Percentiles rank a stretch among this genome's conserved stretches.
Evolutionary conservation across 2,888 invertebrate species (phyloP).

Genomic region (Drosophila mimica): DNA sequence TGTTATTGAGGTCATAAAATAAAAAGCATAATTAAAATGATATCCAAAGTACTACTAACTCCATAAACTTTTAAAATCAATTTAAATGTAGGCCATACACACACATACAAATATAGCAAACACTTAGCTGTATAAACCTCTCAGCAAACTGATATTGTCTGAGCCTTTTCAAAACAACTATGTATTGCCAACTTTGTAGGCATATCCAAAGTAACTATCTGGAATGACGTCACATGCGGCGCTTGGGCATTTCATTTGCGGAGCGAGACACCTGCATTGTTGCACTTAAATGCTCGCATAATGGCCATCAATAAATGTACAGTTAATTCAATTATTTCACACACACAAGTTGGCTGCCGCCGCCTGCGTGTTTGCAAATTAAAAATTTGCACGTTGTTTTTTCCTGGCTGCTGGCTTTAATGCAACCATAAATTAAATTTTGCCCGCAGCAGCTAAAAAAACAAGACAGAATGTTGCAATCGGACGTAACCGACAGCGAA

Average conservation of each 20-base stretch:
- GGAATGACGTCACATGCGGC: neutral
- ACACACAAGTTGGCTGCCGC: conserved; percentile 1
- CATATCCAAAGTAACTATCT: neutral
- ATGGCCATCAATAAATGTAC: conserved; percentile 47
- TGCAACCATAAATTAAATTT: conserved; percentile 40
- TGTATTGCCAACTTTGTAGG: neutral
- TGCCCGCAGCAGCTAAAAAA: conserved; percentile 21
- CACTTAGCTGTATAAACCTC: neutral
- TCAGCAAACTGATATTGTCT: neutral
- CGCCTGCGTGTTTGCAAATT: conserved; percentile 29
- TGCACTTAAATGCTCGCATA: conserved; percentile 36
- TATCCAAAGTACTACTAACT: conserved; percentile 3
- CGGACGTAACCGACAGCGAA: too few species aligned
- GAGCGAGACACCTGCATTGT: conserved; percentile 1
- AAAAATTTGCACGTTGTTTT: conserved; percentile 46
- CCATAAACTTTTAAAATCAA: conserved; percentile 17
- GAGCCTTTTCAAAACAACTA: neutral
- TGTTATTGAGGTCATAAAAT: conserved; percentile 38
- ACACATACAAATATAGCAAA: neutral
- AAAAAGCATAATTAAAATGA: conserved; percentile 51
- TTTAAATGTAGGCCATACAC: neutral
- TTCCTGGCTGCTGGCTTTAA: conserved; percentile 23
- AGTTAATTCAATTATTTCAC: conserved; percentile 50
- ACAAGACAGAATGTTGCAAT: neutral
- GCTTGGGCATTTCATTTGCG: conserved; percentile 1